Evolutionary conservation across 2,113 vertebrate genomes (phyloP), one percentile per base, ranked within the genome.

Genomic region (Macquaria ambigua): DNA sequence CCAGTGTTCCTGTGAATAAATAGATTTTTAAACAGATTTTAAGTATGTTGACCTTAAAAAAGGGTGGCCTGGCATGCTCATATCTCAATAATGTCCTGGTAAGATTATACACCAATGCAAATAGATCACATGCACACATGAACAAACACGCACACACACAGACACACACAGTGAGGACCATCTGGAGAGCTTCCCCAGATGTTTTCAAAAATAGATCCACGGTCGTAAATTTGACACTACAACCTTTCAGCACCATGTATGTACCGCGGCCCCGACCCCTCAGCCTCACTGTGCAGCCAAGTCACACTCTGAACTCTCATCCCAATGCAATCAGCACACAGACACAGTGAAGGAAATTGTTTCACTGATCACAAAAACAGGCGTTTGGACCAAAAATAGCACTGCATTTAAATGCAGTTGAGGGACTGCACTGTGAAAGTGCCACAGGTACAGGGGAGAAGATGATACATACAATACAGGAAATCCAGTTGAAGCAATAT

Each of bases 171-270:
- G 25, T 3, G 0, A 74, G 11, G 18, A 67, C 55, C n/a, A 9
- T 21, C 68, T 83, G 74, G 46, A 74, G 18, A 80, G 53, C 82
- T 69, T 87, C 50, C 66, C 69, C 73, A 43, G 75, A 79, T 75
- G 87, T 90, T 85, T 88, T 76, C 59, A 86, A 79, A 93, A 92
- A 92, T 89, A 90, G 90, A 70, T 21, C 6, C 31, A 0, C 1
- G n/a, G 48, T 37, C 10, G 0, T 90, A 69, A 90, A 90, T 86
- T 21, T 69, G 53, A 75, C 59, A 68, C 74, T 75, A 67, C 34
- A 74, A 58, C 63, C 87, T 90, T 77, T 92, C 82, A 77, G 63
- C 79, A 31, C 63, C 5, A 1, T 31, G 56, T 61, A 7, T 28
- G 15, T 62, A 62, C 43, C 1, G 2, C 8, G 0, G 43, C 12